Evolutionary conservation across 2,113 vertebrate genomes (phyloP).

Genomic region (Speoplatyrhinus poulsoni): DNA sequence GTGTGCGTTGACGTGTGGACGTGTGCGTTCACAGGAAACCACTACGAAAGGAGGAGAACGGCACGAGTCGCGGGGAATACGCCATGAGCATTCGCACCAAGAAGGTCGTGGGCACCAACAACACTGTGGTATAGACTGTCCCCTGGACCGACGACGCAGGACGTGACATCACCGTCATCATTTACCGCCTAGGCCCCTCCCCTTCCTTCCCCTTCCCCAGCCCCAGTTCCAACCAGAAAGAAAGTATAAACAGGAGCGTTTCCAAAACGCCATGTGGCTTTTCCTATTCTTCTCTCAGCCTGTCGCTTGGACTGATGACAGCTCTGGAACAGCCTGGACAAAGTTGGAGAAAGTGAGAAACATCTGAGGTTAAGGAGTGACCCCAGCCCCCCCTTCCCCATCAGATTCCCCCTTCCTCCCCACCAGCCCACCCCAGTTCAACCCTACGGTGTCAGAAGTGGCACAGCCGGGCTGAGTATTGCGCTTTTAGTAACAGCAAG

Average conservation of each 20-base stretch:
- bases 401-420: no score
- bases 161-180: conserved; percentile 39
- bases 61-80: conserved; percentile 91
- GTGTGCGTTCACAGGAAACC: conserved; percentile 85
- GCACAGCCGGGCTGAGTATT: conserved; percentile 67
- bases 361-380: conserved; percentile 32
- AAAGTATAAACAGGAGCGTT: conserved; percentile 43
- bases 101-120: conserved; percentile 87
- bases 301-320: conserved; percentile 59
- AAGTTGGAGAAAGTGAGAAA: conserved; percentile 42
- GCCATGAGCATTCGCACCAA: conserved; percentile 95
- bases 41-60: conserved; percentile 93
- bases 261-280: conserved; percentile 42
- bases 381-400: conserved; percentile 32
- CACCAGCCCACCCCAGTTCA: neutral
- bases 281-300: conserved; percentile 51
- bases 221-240: conserved; percentile 26
- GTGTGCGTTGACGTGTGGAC: conserved; percentile 15
- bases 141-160: conserved; percentile 34
- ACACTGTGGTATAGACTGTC: conserved; percentile 83
- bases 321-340: conserved; percentile 42
- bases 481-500: conserved; percentile 77
- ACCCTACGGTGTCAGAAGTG: conserved; percentile 56
- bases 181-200: conserved; percentile 27
- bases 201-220: neutral